Percentiles rank a stretch among this genome's conserved stretches.
These are phyloP conservation scores for Drosophila santomea DNA, from an alignment of 1,140 invertebrate species.

Conservation along the genomic window DNA sequence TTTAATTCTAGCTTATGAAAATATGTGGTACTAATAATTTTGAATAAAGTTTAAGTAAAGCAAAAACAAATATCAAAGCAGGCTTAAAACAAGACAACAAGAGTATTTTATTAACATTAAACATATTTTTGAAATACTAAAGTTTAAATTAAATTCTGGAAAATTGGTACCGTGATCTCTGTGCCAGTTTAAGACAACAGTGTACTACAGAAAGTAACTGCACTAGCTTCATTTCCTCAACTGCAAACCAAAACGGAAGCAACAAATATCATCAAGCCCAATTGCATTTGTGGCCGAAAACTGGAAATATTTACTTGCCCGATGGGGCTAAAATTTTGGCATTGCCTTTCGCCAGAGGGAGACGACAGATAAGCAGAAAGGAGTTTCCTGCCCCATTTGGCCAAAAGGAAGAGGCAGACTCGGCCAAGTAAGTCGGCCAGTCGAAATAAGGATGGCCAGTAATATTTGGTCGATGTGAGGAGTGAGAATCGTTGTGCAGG, in stretches of 20 bases:
- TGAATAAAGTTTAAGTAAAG: too few species aligned
- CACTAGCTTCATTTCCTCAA: constrained; percentile 70
- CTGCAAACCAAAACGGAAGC: constrained; percentile 73
- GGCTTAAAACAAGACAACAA: too few species aligned
- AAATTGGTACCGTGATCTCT: too few species aligned
- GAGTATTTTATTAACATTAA: too few species aligned
- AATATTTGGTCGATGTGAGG: constrained; percentile 9
- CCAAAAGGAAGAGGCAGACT: constrained; percentile 17
- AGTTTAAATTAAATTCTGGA: neutral
- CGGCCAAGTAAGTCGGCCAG: constrained; percentile 13
- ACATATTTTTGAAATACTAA: too few species aligned
- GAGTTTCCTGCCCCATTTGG: constrained; percentile 44
- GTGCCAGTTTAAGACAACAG: neutral
- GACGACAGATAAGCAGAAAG: constrained; percentile 12
- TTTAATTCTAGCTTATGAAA: too few species aligned
- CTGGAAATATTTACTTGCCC: constrained; percentile 75
- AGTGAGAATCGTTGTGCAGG: constrained; percentile 44
- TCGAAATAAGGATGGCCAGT: constrained; percentile 41
- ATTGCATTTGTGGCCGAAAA: constrained; percentile 82
- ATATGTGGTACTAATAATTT: too few species aligned
- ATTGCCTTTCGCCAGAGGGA: constrained; percentile 17
- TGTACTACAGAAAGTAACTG: constrained; percentile 18
- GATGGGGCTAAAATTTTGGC: constrained; percentile 5
- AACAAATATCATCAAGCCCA: constrained; percentile 82
- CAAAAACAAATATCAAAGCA: too few species aligned